Evolutionary conservation across 2,797 vertebrate species (phyloP), one percentile per base, ranked within the genome.

Genomic region (Liasis olivaceus): DNA sequence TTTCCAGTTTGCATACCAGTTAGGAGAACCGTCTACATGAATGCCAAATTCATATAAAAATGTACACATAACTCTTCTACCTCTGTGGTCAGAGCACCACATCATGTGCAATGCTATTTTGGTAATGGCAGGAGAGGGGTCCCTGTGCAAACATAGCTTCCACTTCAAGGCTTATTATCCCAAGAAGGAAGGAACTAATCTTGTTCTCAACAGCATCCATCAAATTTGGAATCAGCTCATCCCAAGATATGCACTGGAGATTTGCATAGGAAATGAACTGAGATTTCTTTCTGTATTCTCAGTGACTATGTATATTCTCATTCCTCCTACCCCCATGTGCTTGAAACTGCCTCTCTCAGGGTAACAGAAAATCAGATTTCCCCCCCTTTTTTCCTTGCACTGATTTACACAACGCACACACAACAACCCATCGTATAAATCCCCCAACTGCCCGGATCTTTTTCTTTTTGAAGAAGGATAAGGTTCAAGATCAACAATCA

Each of bases 401-500:
- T 59, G 63, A 72, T 9, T 20, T 24, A n/a, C 28, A 58, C 62
- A 20, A 20, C 2, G 3, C 22, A 62, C 24, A 51, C 89, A 89
- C 51, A 77, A 22, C 17, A 17, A 63, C 66, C 28, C 51, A 3
- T 2, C 12, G 24, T 62, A 4, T 54, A 47, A 59, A 51, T 6
- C 9, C 14, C 63, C 77, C 12, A 77, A 31, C 20, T 56, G n/a
- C 22, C 20, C 1, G 1, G 36, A 26, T 60, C 31, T 4, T 54
- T 8, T 87, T 20, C 84, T 26, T 90, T 77, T 54, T 26, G 28
- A 42, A 77, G 22, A 77, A 54, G 36, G 1, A 94, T 0, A 94
- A 90, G 22, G n/a, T 31, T 87, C 64, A 92, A 87, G n/a, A 26
- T 87, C n/a, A 88, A 95, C 90, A 62, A 15, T 92, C 87, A 60